Percentiles rank a stretch among this genome's conserved stretches.
phyloP scores from a whole-genome alignment of 1,140 invertebrate species.

The Colletes gigas region DNA sequence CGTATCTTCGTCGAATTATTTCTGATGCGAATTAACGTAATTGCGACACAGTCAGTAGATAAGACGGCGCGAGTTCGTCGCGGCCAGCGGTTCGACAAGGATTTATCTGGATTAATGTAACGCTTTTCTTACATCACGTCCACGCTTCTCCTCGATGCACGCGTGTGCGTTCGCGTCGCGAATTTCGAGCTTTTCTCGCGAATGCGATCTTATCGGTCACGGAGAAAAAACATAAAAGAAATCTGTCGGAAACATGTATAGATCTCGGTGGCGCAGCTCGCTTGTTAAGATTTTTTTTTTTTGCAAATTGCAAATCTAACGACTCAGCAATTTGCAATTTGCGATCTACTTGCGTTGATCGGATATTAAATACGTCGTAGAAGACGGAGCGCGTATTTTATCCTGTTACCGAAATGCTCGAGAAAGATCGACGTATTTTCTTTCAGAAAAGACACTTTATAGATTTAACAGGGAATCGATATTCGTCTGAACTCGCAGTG shows the following conservation, averaged over 20 bases:
- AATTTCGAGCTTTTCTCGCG: slow-evolving; percentile 1
- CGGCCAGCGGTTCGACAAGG: slow-evolving; percentile 20
- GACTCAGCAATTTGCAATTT: slow-evolving; percentile 3
- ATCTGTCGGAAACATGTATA: neutral
- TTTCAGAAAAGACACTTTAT: no score
- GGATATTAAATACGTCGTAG: neutral
- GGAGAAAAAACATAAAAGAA: neutral
- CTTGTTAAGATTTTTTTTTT: neutral
- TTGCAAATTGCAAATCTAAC: neutral
- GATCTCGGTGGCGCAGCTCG: neutral
- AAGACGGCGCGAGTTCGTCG: slow-evolving; percentile 31
- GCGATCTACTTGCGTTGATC: neutral
- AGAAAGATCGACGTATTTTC: neutral
- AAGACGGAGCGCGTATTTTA: neutral
- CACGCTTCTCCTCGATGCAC: neutral
- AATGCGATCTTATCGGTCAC: slow-evolving; percentile 3
- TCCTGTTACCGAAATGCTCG: neutral
- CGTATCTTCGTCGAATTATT: slow-evolving; percentile 35
- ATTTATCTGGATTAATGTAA: slow-evolving; percentile 27
- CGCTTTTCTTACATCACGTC: slow-evolving; percentile 34
- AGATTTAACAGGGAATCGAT: no score
- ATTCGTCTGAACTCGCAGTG: no score
- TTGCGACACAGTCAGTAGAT: slow-evolving; percentile 24
- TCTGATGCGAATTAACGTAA: slow-evolving; percentile 23
- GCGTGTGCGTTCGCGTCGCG: neutral